These are phyloP conservation scores for Bubalus kerabau DNA, from an alignment of 2,113 vertebrate genomes.

Conservation along the genomic window DNA sequence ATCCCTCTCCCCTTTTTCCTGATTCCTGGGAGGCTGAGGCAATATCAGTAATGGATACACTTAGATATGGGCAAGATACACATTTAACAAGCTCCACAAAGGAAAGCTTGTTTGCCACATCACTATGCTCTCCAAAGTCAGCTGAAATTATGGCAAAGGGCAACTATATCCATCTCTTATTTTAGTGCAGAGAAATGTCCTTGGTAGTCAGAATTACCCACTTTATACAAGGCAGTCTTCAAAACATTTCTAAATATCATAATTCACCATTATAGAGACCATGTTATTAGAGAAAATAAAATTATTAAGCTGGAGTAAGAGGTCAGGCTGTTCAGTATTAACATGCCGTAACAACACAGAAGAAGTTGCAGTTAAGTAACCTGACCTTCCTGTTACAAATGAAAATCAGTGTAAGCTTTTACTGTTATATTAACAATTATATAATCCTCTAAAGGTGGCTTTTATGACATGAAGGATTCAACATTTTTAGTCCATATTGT, in stretches of 20 bases:
- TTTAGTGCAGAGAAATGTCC: background rate
- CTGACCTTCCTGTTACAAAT: constrained; percentile 21
- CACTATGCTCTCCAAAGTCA: constrained; percentile 15
- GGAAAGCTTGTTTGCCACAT: background rate
- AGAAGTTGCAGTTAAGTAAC: background rate
- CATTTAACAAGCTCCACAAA: constrained; percentile 19
- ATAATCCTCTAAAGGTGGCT: background rate
- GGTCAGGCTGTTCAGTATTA: constrained; percentile 16
- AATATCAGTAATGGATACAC: background rate
- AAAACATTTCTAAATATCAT: constrained; percentile 46
- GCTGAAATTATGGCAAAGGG: background rate
- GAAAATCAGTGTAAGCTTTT: constrained; percentile 45
- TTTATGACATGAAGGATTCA: background rate
- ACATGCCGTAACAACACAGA: background rate
- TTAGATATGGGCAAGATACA: background rate
- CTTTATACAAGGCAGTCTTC: background rate
- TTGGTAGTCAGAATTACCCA: background rate
- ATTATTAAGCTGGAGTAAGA: constrained; percentile 41
- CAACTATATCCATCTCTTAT: background rate
- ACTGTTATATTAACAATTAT: background rate
- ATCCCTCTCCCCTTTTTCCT: background rate
- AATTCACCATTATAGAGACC: background rate
- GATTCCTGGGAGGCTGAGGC: background rate
- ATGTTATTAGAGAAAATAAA: constrained; percentile 37
- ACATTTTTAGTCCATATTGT: background rate